Evolutionary conservation across 2,888 invertebrate genomes (phyloP).

Genomic region (Cheilosia urbana): DNA sequence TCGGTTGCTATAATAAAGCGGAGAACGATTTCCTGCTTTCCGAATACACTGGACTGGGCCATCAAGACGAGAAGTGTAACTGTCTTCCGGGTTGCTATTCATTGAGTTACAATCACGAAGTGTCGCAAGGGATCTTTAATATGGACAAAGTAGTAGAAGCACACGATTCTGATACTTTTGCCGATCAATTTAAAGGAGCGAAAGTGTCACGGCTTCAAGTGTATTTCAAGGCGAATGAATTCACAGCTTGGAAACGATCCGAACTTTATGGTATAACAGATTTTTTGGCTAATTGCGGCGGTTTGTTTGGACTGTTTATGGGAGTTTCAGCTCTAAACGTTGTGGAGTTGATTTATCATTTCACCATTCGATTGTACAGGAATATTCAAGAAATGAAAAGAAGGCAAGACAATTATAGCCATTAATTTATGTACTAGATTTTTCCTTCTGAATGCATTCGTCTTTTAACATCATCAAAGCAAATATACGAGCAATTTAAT

Average conservation of each 20-base stretch:
- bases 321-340: conserved; percentile 21
- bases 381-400: conserved; percentile 15
- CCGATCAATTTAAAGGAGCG: neutral
- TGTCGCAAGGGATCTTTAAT: conserved; percentile 8
- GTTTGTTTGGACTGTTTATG: conserved; percentile 30
- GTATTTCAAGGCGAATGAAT: conserved; percentile 22
- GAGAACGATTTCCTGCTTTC: conserved; percentile 79
- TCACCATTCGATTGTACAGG: neutral
- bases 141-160: neutral
- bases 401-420: neutral
- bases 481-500: no score
- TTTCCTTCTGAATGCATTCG: no score
- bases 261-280: conserved; percentile 17
- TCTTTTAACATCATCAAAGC: no score
- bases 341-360: conserved; percentile 16
- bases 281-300: conserved; percentile 18
- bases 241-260: conserved; percentile 5
- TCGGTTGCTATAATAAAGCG: conserved; percentile 81
- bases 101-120: conserved; percentile 8
- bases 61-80: conserved; percentile 10
- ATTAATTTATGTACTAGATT: no score
- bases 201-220: neutral
- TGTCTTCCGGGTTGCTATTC: conserved; percentile 18
- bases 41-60: conserved; percentile 78
- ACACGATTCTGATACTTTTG: neutral